Evolutionary conservation across 1,140 invertebrate genomes (phyloP), one percentile per base, ranked within the genome.

Genomic region (Drosophila biarmipes): DNA sequence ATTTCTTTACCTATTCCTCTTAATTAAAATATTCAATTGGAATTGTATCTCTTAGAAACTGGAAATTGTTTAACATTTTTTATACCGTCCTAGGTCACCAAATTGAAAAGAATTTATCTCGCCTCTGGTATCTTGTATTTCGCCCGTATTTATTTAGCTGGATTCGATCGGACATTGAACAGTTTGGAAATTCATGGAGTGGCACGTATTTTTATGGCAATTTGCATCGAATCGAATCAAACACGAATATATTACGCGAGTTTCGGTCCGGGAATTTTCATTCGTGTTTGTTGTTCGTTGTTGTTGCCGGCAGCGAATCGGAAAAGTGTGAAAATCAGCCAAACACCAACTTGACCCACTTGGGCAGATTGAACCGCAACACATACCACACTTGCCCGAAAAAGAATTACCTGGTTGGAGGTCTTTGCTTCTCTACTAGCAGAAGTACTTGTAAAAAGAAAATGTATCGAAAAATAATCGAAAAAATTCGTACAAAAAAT

Each of bases 191-290:
- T 59, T 42, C 21, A 79, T 73, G 45, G 58, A 61, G 69, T 56
- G 76, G 71, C 63, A 80, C 77, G 71, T 80, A 57, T 57, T 57
- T 74, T 40, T 45, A 45, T 37, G 62, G 62, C 57, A 29, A 72
- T 48, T 72, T 40, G 19, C 24, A 12, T 58, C 27, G 15, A 27
- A 37, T 61, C 31, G 14, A n/a, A 43, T 29, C 31, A 24, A 34
- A 45, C 19, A 10, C 49, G 37, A 11, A 59, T 69, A 52, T 29
- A 43, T 40, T 31, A 42, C 15, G 37, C 34, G 21, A 24, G 24
- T 24, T 27, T 59, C 48, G 49, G 29, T 31, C 29, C 7, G 29
- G 8, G 2, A 31, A 53, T 37, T 37, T n/a, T 17, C 21, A 15
- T 6, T 42, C 37, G 17, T 5, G 7, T 21, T 17, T 5, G 11